Evolutionary conservation across 2,888 invertebrate species (phyloP).

Genomic region (Capitulum mitella): DNA sequence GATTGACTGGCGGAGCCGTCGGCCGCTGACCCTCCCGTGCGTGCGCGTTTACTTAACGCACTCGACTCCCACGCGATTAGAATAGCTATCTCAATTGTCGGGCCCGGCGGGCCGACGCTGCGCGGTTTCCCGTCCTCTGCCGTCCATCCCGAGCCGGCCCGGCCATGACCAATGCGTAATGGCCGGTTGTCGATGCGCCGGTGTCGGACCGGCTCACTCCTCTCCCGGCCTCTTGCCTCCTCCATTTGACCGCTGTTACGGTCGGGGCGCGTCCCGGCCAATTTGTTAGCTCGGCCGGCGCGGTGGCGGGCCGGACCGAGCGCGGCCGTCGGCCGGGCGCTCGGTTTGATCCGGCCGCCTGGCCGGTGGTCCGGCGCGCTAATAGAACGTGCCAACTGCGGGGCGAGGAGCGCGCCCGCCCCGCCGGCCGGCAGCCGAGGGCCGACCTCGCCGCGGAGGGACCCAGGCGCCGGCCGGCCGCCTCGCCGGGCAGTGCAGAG

Average conservation of each 20-base stretch:
- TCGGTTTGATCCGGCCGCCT: background rate
- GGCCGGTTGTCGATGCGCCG: background rate
- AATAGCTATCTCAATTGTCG: constrained; percentile 1
- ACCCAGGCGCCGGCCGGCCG: background rate
- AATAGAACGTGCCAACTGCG: background rate
- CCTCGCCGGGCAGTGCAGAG: background rate
- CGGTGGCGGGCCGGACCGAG: background rate
- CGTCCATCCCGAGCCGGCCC: background rate
- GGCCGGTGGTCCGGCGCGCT: background rate
- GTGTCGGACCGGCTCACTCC: background rate
- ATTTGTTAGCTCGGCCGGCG: constrained; percentile 5
- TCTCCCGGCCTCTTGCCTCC: background rate
- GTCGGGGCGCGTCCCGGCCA: background rate
- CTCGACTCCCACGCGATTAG: constrained; percentile 5
- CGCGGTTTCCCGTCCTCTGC: too few species aligned
- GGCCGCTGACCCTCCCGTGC: background rate
- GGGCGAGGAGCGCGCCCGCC: background rate
- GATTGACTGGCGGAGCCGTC: background rate
- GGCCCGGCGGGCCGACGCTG: background rate
- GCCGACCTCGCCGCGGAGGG: background rate
- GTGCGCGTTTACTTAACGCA: constrained; percentile 5
- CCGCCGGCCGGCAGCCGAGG: background rate
- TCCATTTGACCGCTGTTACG: background rate
- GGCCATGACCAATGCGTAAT: background rate
- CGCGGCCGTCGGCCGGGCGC: background rate